A percentile compares a stretch with the other conserved stretches of the same genome.
These are phyloP conservation scores for Helicorthomorpha holstii DNA, from an alignment of 1,140 invertebrate species.

Conservation along the genomic window DNA sequence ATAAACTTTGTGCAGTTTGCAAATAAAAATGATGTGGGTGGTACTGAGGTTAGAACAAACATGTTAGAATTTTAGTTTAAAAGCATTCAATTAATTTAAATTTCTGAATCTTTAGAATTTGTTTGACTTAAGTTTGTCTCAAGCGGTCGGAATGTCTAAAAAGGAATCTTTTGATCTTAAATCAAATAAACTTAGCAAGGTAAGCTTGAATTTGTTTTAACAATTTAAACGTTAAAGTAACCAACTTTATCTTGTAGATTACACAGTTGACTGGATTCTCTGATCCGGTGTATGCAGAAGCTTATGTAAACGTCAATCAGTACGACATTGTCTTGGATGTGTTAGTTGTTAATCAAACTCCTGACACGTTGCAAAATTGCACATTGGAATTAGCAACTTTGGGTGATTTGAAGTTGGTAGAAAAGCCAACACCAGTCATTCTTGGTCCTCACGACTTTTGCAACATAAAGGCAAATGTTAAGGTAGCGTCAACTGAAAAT, in stretches of 20 bases:
- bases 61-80: conserved; percentile 3
- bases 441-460: conserved; percentile 92
- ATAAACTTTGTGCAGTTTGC: conserved; percentile 71
- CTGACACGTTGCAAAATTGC: conserved; percentile 93
- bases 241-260: conserved; percentile 33
- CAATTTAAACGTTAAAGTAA: not conserved
- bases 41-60: conserved; percentile 32
- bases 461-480: conserved; percentile 94
- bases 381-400: conserved; percentile 93
- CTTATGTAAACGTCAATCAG: conserved; percentile 97
- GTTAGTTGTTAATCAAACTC: conserved; percentile 93
- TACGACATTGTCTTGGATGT: conserved; percentile 97
- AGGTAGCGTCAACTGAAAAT: conserved; percentile 92
- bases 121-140: conserved; percentile 86
- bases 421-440: conserved; percentile 88
- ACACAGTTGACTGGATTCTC: conserved; percentile 99
- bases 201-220: conserved; percentile 12
- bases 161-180: conserved; percentile 37
- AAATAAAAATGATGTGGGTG: conserved; percentile 41
- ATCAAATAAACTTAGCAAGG: conserved; percentile 46
- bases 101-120: conserved; percentile 39
- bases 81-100: not conserved
- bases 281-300: conserved; percentile 97
- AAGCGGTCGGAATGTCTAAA: conserved; percentile 59
- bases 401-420: conserved; percentile 90